phyloP scores from a whole-genome alignment of 2,113 vertebrate species.

The Anseranas semipalmata region DNA sequence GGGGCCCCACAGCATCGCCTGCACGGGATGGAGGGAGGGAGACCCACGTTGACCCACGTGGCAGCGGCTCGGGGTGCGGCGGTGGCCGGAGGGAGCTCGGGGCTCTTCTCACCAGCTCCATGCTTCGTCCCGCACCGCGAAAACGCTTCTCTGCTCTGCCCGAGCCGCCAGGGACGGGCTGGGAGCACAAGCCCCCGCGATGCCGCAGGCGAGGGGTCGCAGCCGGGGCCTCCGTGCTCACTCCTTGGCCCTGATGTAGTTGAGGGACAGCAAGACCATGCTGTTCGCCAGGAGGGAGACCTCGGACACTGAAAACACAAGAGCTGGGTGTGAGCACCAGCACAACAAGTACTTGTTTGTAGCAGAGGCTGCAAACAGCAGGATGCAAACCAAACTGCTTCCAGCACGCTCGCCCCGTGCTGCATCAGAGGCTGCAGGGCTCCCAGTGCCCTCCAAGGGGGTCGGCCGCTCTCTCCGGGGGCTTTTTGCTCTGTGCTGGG shows the following conservation, averaged over 20 bases:
- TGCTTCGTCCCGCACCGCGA: neutral
- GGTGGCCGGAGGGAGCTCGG: neutral
- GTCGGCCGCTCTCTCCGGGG: accelerated
- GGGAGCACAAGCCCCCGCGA: neutral
- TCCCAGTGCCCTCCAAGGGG: neutral
- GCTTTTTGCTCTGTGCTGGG: neutral
- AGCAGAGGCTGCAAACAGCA: neutral
- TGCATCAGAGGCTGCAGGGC: neutral
- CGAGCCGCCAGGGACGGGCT: neutral
- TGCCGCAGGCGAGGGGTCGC: neutral
- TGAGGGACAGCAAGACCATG: constrained; percentile 90
- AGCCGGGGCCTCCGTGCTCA: neutral
- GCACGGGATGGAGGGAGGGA: accelerated
- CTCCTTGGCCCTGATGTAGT: constrained; percentile 63
- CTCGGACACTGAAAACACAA: constrained; percentile 82
- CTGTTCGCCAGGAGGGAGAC: constrained; percentile 88
- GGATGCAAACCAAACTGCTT: neutral
- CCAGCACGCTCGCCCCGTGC: accelerated
- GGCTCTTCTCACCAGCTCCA: accelerated
- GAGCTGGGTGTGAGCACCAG: accelerated
- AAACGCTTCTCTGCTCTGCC: neutral
- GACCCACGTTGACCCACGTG: neutral
- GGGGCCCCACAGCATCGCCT: neutral
- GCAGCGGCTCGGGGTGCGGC: no score
- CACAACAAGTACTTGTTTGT: no score